Conservation (phyloP, 2,888 invertebrate species). For the Phaonia tiefii region DNA sequence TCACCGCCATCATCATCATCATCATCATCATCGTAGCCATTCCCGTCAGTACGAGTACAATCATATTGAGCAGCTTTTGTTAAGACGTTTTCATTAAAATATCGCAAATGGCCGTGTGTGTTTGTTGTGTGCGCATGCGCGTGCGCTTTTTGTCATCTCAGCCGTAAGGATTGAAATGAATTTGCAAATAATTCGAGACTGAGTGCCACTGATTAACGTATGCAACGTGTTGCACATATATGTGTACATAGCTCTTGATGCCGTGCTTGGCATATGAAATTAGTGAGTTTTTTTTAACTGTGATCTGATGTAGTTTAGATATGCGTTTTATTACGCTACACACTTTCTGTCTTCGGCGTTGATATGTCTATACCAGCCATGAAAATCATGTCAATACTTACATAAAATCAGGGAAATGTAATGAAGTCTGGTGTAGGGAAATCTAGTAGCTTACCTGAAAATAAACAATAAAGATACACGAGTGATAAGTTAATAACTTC, state of each 20-base stretch:
- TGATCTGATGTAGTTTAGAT: conserved; percentile 12
- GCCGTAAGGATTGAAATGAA: conserved; percentile 42
- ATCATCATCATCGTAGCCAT: conserved; percentile 60
- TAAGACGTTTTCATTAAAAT: conserved; percentile 57
- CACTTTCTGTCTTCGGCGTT: not conserved
- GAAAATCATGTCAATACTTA: conserved; percentile 5
- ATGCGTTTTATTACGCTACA: not conserved
- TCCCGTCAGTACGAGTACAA: conserved; percentile 32
- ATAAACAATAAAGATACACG: conserved; percentile 8
- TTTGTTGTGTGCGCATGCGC: not conserved
- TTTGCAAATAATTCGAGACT: conserved; percentile 53
- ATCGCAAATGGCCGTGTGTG: not conserved
- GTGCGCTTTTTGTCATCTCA: not conserved
- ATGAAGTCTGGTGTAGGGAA: not conserved
- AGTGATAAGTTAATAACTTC: conserved; percentile 21
- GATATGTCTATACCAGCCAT: not conserved
- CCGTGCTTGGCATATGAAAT: conserved; percentile 27
- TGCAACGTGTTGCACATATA: conserved; percentile 6
- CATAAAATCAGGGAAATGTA: not conserved
- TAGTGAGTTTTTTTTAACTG: conserved; percentile 9
- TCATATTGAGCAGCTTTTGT: not conserved
- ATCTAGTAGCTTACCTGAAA: conserved; percentile 25
- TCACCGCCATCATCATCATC: conserved; percentile 59
- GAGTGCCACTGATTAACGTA: conserved; percentile 21
- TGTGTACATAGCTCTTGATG: not conserved